Base-by-base conservation (phyloP, 2,888 invertebrate genomes). In the Rhingia rostrata region DNA sequence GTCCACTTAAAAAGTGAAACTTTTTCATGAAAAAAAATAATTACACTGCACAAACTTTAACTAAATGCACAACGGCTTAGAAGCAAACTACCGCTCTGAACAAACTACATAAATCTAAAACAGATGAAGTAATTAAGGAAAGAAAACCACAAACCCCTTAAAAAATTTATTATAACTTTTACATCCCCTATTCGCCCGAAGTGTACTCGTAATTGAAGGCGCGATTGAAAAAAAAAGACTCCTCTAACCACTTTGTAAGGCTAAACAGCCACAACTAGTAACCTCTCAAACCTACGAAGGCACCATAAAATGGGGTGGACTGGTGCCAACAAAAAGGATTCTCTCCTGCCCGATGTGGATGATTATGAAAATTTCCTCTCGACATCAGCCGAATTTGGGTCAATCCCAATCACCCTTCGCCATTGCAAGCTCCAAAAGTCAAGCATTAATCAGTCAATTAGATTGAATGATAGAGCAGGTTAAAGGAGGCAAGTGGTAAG, bases 381-480 rank as follows among this genome's bases (percentile, higher is more conserved):
- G 35, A 33, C 63, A 56, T 70, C 61, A 67, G 67, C 49, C 39
- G 45, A 80, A 80, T 74, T 61, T 56, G 67, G 80, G 75, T 81
- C 80, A 81, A 64, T 63, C 73, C 49, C 74, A 74, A 63, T 74
- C 63, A 61, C 41, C 37, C 37, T 43, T 6, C 51, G 43, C 49
- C 54, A 4, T n/a, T 12, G 12, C n/a, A 47, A 74, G 75, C 33
- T 41, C 37, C 41, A 49, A 80, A 63, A 81, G 69, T 81, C 75
- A 81, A 81, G 69, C 56, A 75, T 81, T 81, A 81, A 81, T 81
- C 80, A 81, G 80, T 75, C 80, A 75, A 81, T 81, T 81, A 75
- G 58, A 75, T 75, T 75, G 75, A 74, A 69, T 32, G 74, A 61
- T 47, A 33, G 43, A 22, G 22, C 22, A 22, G 22, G 22, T 22